Conservation (phyloP, 2,113 vertebrate species). For the zebrafish (Danio rerio) region DNA sequence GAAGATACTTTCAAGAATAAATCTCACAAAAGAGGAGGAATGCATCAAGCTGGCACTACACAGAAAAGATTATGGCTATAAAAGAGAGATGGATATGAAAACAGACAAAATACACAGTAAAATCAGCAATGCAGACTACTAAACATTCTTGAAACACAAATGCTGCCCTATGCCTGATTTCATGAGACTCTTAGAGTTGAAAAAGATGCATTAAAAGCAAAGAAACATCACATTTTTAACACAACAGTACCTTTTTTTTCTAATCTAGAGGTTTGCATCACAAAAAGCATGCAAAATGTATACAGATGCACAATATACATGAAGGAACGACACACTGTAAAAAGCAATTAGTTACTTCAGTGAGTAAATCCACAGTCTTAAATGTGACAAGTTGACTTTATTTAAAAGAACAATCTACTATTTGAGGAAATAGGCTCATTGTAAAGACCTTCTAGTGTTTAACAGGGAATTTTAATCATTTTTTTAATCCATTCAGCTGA, state of each 20-base stretch:
- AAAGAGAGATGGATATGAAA: conserved; percentile 9
- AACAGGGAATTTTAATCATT: too few relatives aligned
- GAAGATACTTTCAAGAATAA: not conserved
- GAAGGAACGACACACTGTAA: not conserved
- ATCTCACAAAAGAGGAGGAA: conserved; percentile 31
- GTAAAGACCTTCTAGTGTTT: too few relatives aligned
- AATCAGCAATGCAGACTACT: too few relatives aligned
- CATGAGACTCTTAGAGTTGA: not conserved
- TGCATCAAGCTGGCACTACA: conserved; percentile 49
- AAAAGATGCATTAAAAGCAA: not conserved
- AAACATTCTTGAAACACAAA: conserved; percentile 2
- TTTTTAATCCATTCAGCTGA: too few relatives aligned
- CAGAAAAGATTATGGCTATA: conserved; percentile 37
- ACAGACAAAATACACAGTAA: not conserved
- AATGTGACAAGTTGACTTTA: too few relatives aligned
- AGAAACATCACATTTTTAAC: not conserved
- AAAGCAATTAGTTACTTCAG: too few relatives aligned
- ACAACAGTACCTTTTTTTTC: too few relatives aligned
- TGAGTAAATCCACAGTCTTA: too few relatives aligned
- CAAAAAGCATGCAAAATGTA: conserved; percentile 41
- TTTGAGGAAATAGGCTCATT: too few relatives aligned
- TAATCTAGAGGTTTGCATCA: not conserved
- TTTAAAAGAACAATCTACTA: not conserved
- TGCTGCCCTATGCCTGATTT: conserved; percentile 6
- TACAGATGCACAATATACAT: conserved; percentile 20